Base-by-base conservation (phyloP, 2,797 vertebrate genomes). In the Poeciliopsis gracilis region DNA sequence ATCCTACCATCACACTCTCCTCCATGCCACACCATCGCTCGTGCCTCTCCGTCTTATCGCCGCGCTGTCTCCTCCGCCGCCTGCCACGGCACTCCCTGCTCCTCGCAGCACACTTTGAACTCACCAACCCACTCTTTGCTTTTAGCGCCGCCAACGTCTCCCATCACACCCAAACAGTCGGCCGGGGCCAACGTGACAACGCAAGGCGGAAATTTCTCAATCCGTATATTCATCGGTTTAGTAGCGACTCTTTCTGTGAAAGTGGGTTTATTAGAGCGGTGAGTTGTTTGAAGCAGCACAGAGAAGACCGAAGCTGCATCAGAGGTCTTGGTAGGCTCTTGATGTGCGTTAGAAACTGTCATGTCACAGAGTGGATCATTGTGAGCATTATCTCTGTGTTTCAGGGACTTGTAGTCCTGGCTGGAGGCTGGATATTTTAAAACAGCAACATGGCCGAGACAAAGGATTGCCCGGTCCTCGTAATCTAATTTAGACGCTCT, bases 1-100 rank as follows among this genome's bases (percentile, higher is more conserved):
- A 92, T 95, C 90, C 91, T 89, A 86, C 87, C 92, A 93, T 94
- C 93, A 89, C 90, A 86, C 88, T 89, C 89, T 90, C 82, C 80
- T 88, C 89, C 80, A 23, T 83, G 76, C 79, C 85, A 82, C 90
- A 82, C 87, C 86, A 88, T 88, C 82, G 80, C 83, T 73, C 4
- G 77, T 12, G 81, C 82, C 83, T 87, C 85, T 77, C 33, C 0
- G 75, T 83, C 79, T 89, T 88, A 80, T 82, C 85, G 47, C 77
- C 36, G 20, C 41, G 4, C 81, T 33, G 72, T 79, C 73, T 75
- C 84, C 81, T 82, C 77, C 67, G 69, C 79, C 87, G 77, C 77
- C 80, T 77, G 33, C 41, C 82, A 81, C 80, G 80, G 43, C 59
- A 28, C 82, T 67, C 59, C 57, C 81, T 78, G 63, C 73, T 85